phyloP scores from a whole-genome alignment of 2,797 vertebrate genomes.

The Parambassis ranga region DNA sequence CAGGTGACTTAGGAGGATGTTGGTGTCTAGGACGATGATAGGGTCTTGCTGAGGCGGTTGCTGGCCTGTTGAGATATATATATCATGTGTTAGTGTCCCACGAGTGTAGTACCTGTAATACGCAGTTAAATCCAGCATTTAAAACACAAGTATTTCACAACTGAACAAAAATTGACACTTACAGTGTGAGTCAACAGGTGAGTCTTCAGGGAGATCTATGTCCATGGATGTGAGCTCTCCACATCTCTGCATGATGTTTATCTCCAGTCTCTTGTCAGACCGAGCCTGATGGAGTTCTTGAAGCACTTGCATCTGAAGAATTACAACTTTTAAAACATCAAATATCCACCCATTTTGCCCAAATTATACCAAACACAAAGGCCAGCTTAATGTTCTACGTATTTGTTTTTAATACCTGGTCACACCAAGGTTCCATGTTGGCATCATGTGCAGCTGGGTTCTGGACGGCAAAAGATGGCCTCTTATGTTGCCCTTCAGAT shows the following conservation, averaged over 20 bases:
- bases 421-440: background rate
- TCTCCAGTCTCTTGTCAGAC: constrained; percentile 80
- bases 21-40: constrained; percentile 91
- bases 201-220: constrained; percentile 78
- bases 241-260: constrained; percentile 81
- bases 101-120: too few relatives aligned
- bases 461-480: background rate
- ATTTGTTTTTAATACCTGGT: constrained; percentile 62
- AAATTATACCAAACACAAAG: too few relatives aligned
- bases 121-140: too few relatives aligned
- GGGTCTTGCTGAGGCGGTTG: constrained; percentile 74
- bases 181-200: constrained; percentile 16
- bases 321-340: constrained; percentile 18
- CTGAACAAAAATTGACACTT: too few relatives aligned
- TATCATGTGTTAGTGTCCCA: too few relatives aligned
- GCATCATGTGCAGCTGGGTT: background rate
- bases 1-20: constrained; percentile 93
- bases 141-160: constrained; percentile 14
- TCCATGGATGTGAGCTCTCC: constrained; percentile 93
- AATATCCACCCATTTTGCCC: too few relatives aligned
- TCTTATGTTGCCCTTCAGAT: constrained; percentile 1
- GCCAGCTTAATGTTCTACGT: too few relatives aligned
- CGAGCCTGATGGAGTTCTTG: constrained; percentile 88
- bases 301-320: constrained; percentile 83
- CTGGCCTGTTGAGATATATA: too few relatives aligned